phyloP scores from a whole-genome alignment of 2,113 vertebrate genomes.

The Synchiropus splendidus region DNA sequence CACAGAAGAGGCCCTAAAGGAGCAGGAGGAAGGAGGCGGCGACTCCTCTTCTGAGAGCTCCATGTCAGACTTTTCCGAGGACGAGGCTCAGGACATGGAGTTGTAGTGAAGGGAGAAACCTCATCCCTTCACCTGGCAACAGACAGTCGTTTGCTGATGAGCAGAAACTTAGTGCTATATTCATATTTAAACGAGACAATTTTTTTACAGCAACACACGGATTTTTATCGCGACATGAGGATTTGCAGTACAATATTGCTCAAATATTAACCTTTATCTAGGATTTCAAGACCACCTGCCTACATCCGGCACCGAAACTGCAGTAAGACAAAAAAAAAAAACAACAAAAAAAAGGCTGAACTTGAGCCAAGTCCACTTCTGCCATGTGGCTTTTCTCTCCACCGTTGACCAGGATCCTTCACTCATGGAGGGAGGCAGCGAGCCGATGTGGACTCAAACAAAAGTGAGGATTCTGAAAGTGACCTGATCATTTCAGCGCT shows the following conservation, averaged over 20 bases:
- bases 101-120: conserved; percentile 81
- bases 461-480: no score
- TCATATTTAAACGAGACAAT: conserved; percentile 99
- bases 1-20: conserved; percentile 96
- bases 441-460: no score
- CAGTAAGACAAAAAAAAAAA: no score
- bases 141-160: conserved; percentile 91
- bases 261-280: conserved; percentile 65
- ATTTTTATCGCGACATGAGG: conserved; percentile 88
- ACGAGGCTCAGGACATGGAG: conserved; percentile 98
- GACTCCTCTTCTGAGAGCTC: conserved; percentile 97
- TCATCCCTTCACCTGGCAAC: conserved; percentile 24
- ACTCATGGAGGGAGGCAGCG: no score
- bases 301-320: conserved; percentile 5
- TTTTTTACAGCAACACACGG: conserved; percentile 77
- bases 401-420: no score
- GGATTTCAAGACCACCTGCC: conserved; percentile 49
- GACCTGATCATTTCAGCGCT: no score
- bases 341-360: no score
- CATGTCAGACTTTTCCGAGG: conserved; percentile 99
- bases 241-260: conserved; percentile 81
- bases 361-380: no score
- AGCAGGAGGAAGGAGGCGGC: conserved; percentile 90
- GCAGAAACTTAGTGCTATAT: conserved; percentile 95
- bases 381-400: no score